phyloP scores from a whole-genome alignment of 1,140 invertebrate species.

The Psilanteris sp. region DNA sequence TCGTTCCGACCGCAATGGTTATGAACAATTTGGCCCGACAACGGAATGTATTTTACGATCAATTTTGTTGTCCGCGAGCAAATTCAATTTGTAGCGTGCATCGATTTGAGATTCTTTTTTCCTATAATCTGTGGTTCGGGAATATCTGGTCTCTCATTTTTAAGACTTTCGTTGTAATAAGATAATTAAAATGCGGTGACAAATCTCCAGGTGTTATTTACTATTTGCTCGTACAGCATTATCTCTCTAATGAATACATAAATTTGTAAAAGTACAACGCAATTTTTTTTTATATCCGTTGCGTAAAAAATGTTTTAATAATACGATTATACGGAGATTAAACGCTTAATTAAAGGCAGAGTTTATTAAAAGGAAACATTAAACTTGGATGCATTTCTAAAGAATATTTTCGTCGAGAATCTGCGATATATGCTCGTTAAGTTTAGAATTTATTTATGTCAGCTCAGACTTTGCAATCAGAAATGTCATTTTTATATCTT shows the following conservation, averaged over 20 bases:
- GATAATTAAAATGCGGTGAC: neutral
- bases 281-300: no score
- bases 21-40: conserved; percentile 53
- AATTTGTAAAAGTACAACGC: no score
- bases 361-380: conserved; percentile 6
- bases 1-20: conserved; percentile 41
- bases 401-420: no score
- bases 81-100: conserved; percentile 44
- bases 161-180: conserved; percentile 17
- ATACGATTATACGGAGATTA: no score
- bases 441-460: conserved; percentile 6
- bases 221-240: no score
- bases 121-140: conserved; percentile 12
- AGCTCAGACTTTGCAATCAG: neutral
- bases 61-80: conserved; percentile 40
- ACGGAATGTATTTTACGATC: conserved; percentile 49
- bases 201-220: no score
- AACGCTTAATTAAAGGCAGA: neutral
- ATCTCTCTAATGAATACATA: no score
- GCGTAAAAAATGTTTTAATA: no score
- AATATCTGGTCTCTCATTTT: neutral
- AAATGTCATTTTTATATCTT: conserved; percentile 19
- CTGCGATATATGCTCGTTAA: neutral
- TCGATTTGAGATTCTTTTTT: conserved; percentile 21
- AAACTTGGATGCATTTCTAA: neutral